These are phyloP conservation scores for Lagocephalus sceleratus DNA, from an alignment of 2,797 vertebrate genomes.

Conservation along the genomic window DNA sequence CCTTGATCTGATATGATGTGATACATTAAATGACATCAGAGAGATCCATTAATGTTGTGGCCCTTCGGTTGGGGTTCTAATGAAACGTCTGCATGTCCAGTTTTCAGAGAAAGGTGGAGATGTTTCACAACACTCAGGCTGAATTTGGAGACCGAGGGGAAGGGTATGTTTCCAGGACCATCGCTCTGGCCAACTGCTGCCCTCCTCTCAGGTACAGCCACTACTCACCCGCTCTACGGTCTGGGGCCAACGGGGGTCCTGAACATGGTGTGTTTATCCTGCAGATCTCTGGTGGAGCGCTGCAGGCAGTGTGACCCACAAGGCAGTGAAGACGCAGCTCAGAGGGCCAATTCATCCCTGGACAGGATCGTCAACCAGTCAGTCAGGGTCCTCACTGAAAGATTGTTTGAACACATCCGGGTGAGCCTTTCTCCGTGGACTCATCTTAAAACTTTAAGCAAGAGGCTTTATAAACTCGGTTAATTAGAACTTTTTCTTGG, in stretches of 20 bases:
- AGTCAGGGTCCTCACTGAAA: conserved; percentile 79
- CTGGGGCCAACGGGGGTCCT: not conserved
- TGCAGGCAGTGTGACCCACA: conserved; percentile 83
- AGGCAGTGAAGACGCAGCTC: conserved; percentile 77
- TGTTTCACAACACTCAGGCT: conserved; percentile 82
- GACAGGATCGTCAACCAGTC: conserved; percentile 84
- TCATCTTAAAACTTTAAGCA: not conserved
- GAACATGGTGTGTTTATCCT: not conserved
- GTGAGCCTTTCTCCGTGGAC: conserved; percentile 59
- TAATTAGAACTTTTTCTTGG: conserved; percentile 1
- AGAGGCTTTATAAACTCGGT: not conserved
- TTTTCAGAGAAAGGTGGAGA: conserved; percentile 88
- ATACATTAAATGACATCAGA: too few species aligned
- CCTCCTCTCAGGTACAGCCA: conserved; percentile 84
- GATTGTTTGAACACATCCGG: conserved; percentile 88
- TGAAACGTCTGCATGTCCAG: conserved; percentile 59
- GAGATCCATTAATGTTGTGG: not conserved
- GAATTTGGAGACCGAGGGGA: conserved; percentile 77
- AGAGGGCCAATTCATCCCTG: conserved; percentile 78
- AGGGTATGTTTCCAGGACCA: conserved; percentile 80
- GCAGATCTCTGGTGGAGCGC: conserved; percentile 83
- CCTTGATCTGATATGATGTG: not conserved
- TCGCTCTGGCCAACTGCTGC: conserved; percentile 87
- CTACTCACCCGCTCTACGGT: not conserved
- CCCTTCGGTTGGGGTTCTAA: conserved; percentile 11